Percentiles rank a stretch among this genome's conserved stretches.
Evolutionary conservation across 2,797 vertebrate genomes (phyloP).

Genomic region (Rhynchonycteris naso): DNA sequence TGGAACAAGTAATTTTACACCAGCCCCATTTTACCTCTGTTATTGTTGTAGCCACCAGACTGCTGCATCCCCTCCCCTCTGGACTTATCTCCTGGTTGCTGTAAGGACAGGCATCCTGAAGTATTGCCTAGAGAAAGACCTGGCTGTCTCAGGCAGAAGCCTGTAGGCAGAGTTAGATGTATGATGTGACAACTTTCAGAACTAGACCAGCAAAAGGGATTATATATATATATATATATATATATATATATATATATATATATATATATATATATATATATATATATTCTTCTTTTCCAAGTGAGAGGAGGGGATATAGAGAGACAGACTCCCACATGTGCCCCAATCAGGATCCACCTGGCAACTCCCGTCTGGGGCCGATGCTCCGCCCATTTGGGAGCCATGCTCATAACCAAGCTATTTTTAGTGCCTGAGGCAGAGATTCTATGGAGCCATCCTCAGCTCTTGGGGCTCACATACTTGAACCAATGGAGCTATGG

Average conservation of each 20-base stretch:
- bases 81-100: background rate
- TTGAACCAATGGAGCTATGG: no score
- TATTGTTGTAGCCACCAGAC: background rate
- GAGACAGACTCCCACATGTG: no score
- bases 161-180: background rate
- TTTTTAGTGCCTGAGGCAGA: no score
- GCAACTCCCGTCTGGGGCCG: no score
- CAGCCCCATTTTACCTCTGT: accelerated
- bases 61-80: accelerated
- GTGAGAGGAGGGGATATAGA: no score
- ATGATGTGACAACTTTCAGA: background rate
- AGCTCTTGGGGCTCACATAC: no score
- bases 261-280: background rate
- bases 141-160: background rate
- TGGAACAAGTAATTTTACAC: background rate
- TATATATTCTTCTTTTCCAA: no score
- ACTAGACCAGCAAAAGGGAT: background rate
- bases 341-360: no score
- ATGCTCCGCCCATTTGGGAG: no score
- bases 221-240: background rate
- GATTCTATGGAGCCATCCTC: no score
- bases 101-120: background rate
- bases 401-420: no score
- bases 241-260: background rate
- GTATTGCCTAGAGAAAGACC: background rate